Base-by-base conservation (phyloP, 2,113 vertebrate genomes). In the Paralichthys olivaceus region DNA sequence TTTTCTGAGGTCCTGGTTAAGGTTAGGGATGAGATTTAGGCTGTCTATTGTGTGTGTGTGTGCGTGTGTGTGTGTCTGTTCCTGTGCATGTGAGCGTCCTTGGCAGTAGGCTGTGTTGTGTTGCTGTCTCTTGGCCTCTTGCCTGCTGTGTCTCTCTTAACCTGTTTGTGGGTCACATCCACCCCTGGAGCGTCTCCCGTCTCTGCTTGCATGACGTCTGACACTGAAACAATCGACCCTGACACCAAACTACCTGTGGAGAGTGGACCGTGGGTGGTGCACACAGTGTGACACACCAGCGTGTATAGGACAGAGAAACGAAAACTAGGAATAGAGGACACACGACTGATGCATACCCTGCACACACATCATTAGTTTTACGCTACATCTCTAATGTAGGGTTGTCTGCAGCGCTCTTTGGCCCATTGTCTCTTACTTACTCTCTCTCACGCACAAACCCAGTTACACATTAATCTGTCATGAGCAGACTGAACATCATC, bases 131-230 rank as follows among this genome's bases (percentile, higher is more conserved):
- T 23, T 71, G 69, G 60, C 65, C 57, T 78, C 17, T 55, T 56
- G 53, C 70, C 73, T 28, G 54, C 67, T 78, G 67, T 59, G 6
- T 58, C 55, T 65, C 67, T 72, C 28, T 73, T 66, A 54, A 79
- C 78, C 72, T 76, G 47, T 77, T 29, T 67, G 56, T 79, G 55
- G 56, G 83, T 84, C 84, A 84, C 22, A 66, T 84, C 55, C 57
- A 67, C 49, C 66, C 57, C 53, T 60, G 57, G 62, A 77, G 71
- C 47, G 14, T 61, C 64, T 64, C 28, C 60, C 69, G 80, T 81
- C 77, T 34, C 47, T 25, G 61, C 17, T 79, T 65, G 62, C 71
- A 28, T 25, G 84, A 80, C 65, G 69, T 63, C 43, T 72, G 34
- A 70, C 72, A 69, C 71, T 19, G 77, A 67, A 74, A 81, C 75